Percentiles rank a stretch among this genome's conserved stretches.
These are phyloP conservation scores for Acrocephalus kingi DNA, from an alignment of 2,113 vertebrate genomes.

Conservation along the genomic window DNA sequence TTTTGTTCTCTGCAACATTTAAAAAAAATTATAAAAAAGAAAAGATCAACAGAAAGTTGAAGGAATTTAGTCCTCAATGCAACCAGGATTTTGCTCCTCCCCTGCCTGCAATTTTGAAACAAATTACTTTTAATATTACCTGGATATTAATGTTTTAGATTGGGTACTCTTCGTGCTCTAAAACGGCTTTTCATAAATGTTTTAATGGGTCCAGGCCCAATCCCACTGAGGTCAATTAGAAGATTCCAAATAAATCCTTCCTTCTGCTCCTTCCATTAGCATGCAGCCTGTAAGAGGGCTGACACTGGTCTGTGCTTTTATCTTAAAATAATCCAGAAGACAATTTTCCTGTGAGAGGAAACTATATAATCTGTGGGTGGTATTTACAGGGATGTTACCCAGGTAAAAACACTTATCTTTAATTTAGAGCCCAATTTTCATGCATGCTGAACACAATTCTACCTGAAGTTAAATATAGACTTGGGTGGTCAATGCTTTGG, in stretches of 20 bases:
- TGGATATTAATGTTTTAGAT: slow-evolving; percentile 59
- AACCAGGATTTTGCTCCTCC: neutral
- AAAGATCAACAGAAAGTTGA: neutral
- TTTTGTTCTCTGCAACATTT: neutral
- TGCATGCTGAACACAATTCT: neutral
- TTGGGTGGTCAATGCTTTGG: neutral
- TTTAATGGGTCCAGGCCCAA: slow-evolving; percentile 41
- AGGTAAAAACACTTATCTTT: slow-evolving; percentile 19
- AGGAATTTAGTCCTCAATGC: neutral
- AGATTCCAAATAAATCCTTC: slow-evolving; percentile 37
- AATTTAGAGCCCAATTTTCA: slow-evolving; percentile 36
- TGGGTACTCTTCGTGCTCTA: slow-evolving; percentile 25
- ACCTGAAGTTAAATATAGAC: slow-evolving; percentile 7
- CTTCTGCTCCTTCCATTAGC: neutral
- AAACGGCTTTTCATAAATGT: slow-evolving; percentile 57
- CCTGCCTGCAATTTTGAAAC: slow-evolving; percentile 45
- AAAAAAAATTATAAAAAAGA: neutral
- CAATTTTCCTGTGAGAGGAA: neutral
- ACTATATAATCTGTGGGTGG: slow-evolving; percentile 1
- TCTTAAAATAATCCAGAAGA: slow-evolving; percentile 24
- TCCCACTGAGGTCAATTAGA: slow-evolving; percentile 48
- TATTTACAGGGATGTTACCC: neutral
- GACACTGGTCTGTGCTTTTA: neutral
- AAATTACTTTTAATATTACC: slow-evolving; percentile 63
- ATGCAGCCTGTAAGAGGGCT: neutral